Evolutionary conservation across 2,888 invertebrate genomes (phyloP), one percentile per base, ranked within the genome.

Genomic region (Eupithecia dodoneata): DNA sequence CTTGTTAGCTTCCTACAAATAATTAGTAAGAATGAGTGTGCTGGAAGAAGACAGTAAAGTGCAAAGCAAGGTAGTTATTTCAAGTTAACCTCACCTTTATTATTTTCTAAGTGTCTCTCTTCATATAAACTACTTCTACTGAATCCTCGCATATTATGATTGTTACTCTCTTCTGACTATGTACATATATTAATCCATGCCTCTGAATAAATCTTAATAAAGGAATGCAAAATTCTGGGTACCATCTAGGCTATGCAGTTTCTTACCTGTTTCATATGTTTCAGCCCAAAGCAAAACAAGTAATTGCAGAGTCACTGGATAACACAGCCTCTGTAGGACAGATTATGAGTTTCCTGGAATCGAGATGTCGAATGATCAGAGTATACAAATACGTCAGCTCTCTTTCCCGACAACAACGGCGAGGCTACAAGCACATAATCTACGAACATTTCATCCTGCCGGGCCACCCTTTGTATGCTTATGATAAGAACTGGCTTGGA

Each of bases 401-500:
- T 44, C 71, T 76, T 10, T 71, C 72, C 9, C 70, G 76, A 30
- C 79, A 79, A 49, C 74, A 76, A 41, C 44, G 66, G 1, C 5
- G 9, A 2, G 73, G 74, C 0, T 3, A 2, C 1, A 0, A 2
- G 0, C 0, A 3, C 0, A 30, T 49, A 10, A 70, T 76, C 0
- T 55, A 6, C 13, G 79, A 79, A 12, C 76, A 79, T 75, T 79
- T 79, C 41, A 71, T 4, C 12, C 3, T 75, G 18, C n/a, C 71
- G 0, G 76, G 79, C 9, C 74, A 74, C 2, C 79, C 79, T 7
- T 30, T 76, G 6, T 89, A 91, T 49, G 81, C 83, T 12, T 94
- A 94, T 67, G 85, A 84, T 69, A 88, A 91, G 0, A 87, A 91
- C 13, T 95, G 94, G 93, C 91, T 93, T 75, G 95, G 95, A 4